Conservation (phyloP, 1,140 invertebrate species). For the Drosophila nasuta region DNA sequence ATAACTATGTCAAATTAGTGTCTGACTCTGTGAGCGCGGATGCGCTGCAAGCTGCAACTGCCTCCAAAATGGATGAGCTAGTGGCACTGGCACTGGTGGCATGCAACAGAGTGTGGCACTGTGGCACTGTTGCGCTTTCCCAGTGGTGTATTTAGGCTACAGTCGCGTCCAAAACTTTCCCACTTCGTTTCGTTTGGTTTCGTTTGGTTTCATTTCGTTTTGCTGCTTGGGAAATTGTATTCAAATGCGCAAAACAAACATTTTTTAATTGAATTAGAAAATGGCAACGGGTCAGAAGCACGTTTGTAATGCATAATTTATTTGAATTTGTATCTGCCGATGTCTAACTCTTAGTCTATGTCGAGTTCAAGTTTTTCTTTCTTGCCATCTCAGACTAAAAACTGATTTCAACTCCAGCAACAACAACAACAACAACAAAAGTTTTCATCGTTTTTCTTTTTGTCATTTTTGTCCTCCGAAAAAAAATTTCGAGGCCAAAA, state of each 20-base stretch:
- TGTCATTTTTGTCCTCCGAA: conserved; percentile 17
- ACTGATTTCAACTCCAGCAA: conserved; percentile 45
- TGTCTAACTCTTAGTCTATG: conserved; percentile 6
- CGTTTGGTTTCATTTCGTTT: conserved; percentile 25
- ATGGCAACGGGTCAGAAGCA: conserved; percentile 84
- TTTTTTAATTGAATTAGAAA: conserved; percentile 84
- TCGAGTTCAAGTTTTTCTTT: conserved; percentile 45
- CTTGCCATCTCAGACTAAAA: conserved; percentile 12
- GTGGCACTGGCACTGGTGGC: conserved; percentile 10
- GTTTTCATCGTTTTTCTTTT: neutral
- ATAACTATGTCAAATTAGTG: conserved; percentile 84
- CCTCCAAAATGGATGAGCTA: conserved; percentile 16
- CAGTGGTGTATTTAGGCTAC: conserved; percentile 64
- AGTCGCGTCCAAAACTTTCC: conserved; percentile 62
- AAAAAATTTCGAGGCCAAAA: conserved; percentile 78
- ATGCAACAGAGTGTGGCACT: neutral
- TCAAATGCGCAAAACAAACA: conserved; percentile 73
- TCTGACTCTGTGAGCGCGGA: conserved; percentile 47
- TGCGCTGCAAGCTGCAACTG: conserved; percentile 27
- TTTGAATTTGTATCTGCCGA: conserved; percentile 46
- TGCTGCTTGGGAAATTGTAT: conserved; percentile 79
- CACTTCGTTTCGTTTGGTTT: conserved; percentile 26
- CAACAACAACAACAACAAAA: neutral
- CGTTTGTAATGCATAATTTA: conserved; percentile 84
- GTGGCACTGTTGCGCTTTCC: conserved; percentile 60